These are phyloP conservation scores for Australoheros scitulus DNA, from an alignment of 2,113 vertebrate genomes.

Conservation along the genomic window DNA sequence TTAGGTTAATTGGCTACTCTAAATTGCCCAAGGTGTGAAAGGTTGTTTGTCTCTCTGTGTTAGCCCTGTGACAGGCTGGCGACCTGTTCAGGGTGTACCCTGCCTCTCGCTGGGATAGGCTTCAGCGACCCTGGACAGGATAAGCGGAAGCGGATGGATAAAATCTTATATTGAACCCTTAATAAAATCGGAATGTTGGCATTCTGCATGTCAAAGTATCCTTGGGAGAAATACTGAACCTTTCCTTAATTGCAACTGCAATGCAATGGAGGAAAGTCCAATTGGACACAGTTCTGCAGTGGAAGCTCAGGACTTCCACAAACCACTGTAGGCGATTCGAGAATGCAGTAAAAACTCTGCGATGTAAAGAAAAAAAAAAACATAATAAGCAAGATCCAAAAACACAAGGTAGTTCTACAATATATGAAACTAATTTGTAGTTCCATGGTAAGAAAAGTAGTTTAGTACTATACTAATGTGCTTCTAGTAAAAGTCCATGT, in stretches of 20 bases:
- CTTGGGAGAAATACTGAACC: neutral
- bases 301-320: neutral
- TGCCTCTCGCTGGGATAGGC: too few relatives aligned
- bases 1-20: too few relatives aligned
- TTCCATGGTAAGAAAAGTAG: neutral
- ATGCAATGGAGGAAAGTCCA: too few relatives aligned
- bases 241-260: neutral
- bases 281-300: neutral
- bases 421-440: neutral
- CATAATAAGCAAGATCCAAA: neutral
- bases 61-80: too few relatives aligned
- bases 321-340: neutral
- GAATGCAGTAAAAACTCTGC: neutral
- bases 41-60: too few relatives aligned
- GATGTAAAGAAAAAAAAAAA: neutral
- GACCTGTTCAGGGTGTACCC: too few relatives aligned
- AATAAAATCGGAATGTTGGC: too few relatives aligned
- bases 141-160: too few relatives aligned
- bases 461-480: neutral
- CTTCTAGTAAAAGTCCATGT: neutral
- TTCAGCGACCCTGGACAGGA: too few relatives aligned
- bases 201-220: neutral
- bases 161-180: too few relatives aligned
- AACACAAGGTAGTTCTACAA: neutral
- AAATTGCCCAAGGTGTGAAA: too few relatives aligned